Percentiles rank a stretch among this genome's conserved stretches.
These are phyloP conservation scores for Campylomormyrus numenius DNA, from an alignment of 2,113 vertebrate species.

Conservation along the genomic window DNA sequence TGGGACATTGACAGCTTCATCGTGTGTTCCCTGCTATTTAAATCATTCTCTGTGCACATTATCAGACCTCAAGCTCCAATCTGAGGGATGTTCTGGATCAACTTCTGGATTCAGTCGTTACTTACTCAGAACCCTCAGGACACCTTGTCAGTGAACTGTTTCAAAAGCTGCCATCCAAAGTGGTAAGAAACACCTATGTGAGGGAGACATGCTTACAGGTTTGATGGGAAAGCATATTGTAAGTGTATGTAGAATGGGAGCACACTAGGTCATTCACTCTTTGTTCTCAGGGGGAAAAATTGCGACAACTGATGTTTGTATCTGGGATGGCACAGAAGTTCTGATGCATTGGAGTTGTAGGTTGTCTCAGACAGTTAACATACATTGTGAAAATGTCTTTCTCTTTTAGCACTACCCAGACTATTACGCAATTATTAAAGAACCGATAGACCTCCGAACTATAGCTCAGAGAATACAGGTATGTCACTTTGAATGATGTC, in stretches of 20 bases:
- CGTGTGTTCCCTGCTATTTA: not conserved
- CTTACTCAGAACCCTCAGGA: constrained; percentile 82
- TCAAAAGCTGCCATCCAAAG: constrained; percentile 97
- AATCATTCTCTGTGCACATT: not conserved
- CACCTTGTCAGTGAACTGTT: constrained; percentile 89
- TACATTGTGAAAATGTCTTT: not conserved
- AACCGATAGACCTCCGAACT: constrained; percentile 92
- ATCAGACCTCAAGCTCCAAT: constrained; percentile 73
- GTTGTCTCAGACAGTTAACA: not conserved
- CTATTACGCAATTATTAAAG: constrained; percentile 99
- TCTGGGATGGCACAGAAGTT: not conserved
- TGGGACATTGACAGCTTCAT: not conserved
- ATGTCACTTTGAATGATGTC: constrained; percentile 18
- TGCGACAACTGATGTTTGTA: not conserved
- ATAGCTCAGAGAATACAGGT: constrained; percentile 98
- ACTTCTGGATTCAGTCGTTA: constrained; percentile 84
- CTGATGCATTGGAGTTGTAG: not conserved
- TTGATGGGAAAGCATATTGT: not conserved
- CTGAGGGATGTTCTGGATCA: constrained; percentile 91
- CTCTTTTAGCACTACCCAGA: constrained; percentile 93
- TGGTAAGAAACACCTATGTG: constrained; percentile 64
- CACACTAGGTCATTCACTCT: not conserved
- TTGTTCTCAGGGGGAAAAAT: not conserved
- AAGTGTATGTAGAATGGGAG: not conserved
- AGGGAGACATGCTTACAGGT: not conserved